These are phyloP conservation scores for Lutjanus argentimaculatus DNA, from an alignment of 2,797 vertebrate species.

Conservation along the genomic window DNA sequence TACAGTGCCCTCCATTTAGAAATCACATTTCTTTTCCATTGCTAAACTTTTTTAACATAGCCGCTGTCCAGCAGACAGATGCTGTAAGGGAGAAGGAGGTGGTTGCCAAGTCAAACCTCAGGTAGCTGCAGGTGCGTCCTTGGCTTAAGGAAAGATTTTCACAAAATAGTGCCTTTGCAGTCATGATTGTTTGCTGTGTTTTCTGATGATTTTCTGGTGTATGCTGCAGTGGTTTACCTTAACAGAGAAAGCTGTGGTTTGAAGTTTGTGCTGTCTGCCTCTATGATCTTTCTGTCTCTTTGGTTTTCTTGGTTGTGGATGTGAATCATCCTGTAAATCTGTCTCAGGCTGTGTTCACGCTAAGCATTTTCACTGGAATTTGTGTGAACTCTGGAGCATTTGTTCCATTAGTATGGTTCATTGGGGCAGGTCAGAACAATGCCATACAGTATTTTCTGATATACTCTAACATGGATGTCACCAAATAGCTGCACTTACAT, in stretches of 20 bases:
- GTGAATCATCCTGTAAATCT: not conserved
- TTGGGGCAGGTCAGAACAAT: conserved; percentile 14
- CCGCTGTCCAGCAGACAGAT: not conserved
- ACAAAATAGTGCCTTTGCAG: not conserved
- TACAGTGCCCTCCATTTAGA: conserved; percentile 28
- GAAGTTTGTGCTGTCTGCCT: not conserved
- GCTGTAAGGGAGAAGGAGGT: not conserved
- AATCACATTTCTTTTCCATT: conserved; percentile 12
- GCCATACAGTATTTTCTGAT: conserved; percentile 1
- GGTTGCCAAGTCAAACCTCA: not conserved
- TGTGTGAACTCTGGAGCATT: conserved; percentile 15
- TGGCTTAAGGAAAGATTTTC: not conserved
- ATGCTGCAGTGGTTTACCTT: conserved; percentile 8
- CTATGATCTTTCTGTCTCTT: conserved; percentile 4
- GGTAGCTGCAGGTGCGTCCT: not conserved
- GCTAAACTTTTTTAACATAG: conserved; percentile 21
- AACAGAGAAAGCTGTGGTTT: not conserved
- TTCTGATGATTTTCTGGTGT: conserved; percentile 7
- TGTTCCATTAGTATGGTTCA: conserved; percentile 26
- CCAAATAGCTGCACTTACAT: not conserved
- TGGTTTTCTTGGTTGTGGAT: not conserved
- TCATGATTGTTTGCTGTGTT: conserved; percentile 4
- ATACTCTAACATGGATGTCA: not conserved
- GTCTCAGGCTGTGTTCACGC: conserved; percentile 8
- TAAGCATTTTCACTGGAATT: conserved; percentile 6